Base-by-base conservation (phyloP, 2,797 vertebrate species). In the Furcifer pardalis region DNA sequence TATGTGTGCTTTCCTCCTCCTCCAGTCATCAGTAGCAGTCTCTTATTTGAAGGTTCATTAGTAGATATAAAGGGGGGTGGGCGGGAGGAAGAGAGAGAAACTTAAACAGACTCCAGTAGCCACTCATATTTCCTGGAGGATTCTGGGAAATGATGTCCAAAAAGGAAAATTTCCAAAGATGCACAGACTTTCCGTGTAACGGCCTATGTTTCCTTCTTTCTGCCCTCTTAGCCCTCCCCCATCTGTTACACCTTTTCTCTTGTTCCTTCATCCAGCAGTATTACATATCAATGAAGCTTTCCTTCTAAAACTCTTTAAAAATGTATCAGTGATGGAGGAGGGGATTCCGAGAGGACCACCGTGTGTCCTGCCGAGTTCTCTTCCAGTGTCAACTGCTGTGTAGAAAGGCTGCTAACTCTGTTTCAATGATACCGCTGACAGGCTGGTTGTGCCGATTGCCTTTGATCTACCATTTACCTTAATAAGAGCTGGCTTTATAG, bases 391-490 rank as follows among this genome's bases (percentile, higher is more conserved):
- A 80, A 63, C 80, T n/a, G 15, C 83, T 75, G 17, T 87, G 87
- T 78, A 59, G 69, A 69, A 86, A 72, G 71, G 15, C 74, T 89
- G 60, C 78, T 90, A 44, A 84, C 77, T 75, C 30, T 85, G 7
- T 79, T 79, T 90, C 32, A 13, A 66, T 84, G 83, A 81, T 81
- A 74, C 74, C 72, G 84, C 37, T 74, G 84, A 86, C 83, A 87
- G 83, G 30, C 32, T 49, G 0, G 0, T 86, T 89, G 84, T 73
- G 78, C 56, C 86, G 72, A 6, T 65, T 83, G 71, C 19, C 86
- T 94, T 94, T 93, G 83, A 93, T 94, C 82, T 91, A 21, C 27
- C 30, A 91, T 90, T 86, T 89, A 62, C 80, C 15, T 12, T 87
- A 89, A 89, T 81, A 88, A 77, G 89, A 86, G n/a, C 81, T 0